Evolutionary conservation across 2,797 vertebrate genomes (phyloP), one percentile per base, ranked within the genome.

Genomic region (Sebastes flavidus): DNA sequence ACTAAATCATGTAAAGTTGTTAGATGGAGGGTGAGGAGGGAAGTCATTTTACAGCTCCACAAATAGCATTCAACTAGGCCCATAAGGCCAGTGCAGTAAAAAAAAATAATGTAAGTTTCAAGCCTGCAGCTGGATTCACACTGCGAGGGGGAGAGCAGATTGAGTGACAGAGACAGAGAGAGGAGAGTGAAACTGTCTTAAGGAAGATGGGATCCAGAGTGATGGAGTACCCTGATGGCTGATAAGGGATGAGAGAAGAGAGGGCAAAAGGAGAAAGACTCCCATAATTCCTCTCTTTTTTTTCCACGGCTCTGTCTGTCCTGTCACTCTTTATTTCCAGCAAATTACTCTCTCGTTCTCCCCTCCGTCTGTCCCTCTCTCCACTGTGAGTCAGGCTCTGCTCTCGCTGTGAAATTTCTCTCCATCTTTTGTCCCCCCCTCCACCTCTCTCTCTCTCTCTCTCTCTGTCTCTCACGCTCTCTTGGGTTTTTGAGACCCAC

Each of bases 201-300:
- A 80, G 49, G 77, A 85, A 88, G 88, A 92, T 88, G 85, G 88
- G 80, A 90, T 90, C 71, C 38, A 29, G 82, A 84, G 82, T 92
- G 91, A 94, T 91, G 87, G 88, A 88, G 85, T 67, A 61, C 77
- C 81, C 79, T 75, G 89, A 90, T 91, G 90, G 84, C 85, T 71
- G 91, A 93, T 91, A 90, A 88, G 65, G 12, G 79, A 82, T 8
- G 20, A 86, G 77, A 86, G 77, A 75, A 81, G 78, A 85, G 75
- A 88, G 82, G 87, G 82, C 78, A 70, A 89, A 88, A 88, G 88
- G 80, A 90, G 85, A 83, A 77, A 82, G 77, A 29, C 85, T 87
- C 75, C 85, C 72, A 86, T 91, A 84, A 92, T 84, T 91, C 80
- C 77, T 87, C 72, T 75, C 32, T 61, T 20, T 65, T 81, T 84